Evolutionary conservation across 2,888 invertebrate species (phyloP).

Genomic region (Tethea ocularis): DNA sequence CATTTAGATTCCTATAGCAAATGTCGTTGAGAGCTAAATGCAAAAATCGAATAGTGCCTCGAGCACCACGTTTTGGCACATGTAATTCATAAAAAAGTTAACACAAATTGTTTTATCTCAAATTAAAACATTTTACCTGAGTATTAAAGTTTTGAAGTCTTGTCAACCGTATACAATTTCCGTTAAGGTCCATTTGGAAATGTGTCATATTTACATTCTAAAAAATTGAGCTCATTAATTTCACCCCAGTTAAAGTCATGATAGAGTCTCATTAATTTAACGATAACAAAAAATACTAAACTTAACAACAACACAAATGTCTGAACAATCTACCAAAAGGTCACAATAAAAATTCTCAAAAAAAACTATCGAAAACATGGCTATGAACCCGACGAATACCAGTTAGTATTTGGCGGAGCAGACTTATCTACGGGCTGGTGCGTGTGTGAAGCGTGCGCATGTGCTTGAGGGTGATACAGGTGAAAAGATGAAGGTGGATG

Average conservation of each 20-base stretch:
- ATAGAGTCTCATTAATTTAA: constrained; percentile 46
- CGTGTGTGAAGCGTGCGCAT: constrained; percentile 72
- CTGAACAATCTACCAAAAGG: constrained; percentile 26
- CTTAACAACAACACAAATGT: constrained; percentile 37
- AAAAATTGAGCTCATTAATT: constrained; percentile 11
- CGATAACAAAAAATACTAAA: constrained; percentile 47
- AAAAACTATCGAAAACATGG: constrained; percentile 50
- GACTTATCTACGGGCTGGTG: constrained; percentile 84
- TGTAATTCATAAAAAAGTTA: background rate
- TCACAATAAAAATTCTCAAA: constrained; percentile 39
- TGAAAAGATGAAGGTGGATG: constrained; percentile 92
- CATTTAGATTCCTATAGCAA: constrained; percentile 5
- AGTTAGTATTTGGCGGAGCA: constrained; percentile 87
- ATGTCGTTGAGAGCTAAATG: constrained; percentile 9
- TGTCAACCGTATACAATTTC: constrained; percentile 64
- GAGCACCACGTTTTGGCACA: constrained; percentile 9
- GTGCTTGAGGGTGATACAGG: constrained; percentile 90
- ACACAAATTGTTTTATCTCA: constrained; percentile 7
- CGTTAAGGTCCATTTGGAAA: constrained; percentile 31
- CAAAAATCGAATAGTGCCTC: background rate
- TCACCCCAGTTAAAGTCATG: constrained; percentile 41
- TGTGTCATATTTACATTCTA: constrained; percentile 24
- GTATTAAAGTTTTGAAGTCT: constrained; percentile 58
- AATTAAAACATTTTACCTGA: constrained; percentile 36
- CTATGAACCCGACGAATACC: constrained; percentile 92